These are phyloP conservation scores for Lanius collurio DNA, from an alignment of 2,113 vertebrate genomes.

Conservation along the genomic window DNA sequence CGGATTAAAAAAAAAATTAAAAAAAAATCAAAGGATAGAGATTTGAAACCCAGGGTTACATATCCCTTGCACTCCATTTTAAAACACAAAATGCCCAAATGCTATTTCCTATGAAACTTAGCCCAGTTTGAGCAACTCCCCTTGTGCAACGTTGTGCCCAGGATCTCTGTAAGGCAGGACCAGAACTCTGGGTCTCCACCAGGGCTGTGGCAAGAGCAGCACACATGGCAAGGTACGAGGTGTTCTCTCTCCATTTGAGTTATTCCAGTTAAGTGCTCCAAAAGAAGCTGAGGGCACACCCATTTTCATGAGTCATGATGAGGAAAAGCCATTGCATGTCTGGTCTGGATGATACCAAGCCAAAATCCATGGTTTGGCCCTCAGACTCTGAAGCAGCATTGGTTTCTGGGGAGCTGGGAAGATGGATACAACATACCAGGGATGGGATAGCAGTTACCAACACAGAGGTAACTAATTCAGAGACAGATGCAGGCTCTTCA, in stretches of 20 bases:
- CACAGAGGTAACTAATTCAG: background rate
- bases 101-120: background rate
- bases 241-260: background rate
- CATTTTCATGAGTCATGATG: background rate
- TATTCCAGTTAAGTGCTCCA: slow-evolving; percentile 6
- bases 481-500: background rate
- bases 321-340: background rate
- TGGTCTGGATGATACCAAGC: background rate
- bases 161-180: background rate
- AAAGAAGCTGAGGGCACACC: background rate
- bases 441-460: background rate
- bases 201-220: background rate
- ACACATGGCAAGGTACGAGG: background rate
- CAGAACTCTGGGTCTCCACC: background rate
- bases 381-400: background rate
- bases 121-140: background rate
- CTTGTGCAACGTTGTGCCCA: background rate
- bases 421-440: background rate
- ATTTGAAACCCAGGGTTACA: background rate
- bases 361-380: background rate
- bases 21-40: background rate
- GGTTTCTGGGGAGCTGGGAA: background rate
- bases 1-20: background rate
- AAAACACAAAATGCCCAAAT: background rate
- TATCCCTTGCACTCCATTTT: background rate